These are phyloP conservation scores for Anguilla anguilla DNA, from an alignment of 2,797 vertebrate species.

Conservation along the genomic window DNA sequence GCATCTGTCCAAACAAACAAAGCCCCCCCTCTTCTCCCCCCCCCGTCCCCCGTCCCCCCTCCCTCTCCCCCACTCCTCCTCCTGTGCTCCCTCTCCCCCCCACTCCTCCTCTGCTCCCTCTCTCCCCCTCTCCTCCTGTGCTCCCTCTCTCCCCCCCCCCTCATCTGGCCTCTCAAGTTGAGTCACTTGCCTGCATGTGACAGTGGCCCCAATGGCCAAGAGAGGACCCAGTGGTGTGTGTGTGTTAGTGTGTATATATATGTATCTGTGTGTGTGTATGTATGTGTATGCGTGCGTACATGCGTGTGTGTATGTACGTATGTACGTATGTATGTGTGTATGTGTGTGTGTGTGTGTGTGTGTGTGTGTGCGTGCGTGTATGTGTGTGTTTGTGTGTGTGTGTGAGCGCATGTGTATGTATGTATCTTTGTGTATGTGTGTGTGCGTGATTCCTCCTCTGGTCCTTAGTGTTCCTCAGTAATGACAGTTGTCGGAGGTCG, in stretches of 20 bases:
- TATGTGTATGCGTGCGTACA: constrained; percentile 9
- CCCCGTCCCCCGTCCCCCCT: constrained; percentile 57
- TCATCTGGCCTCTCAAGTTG: constrained; percentile 59
- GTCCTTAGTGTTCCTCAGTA: constrained; percentile 65
- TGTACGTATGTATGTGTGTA: no score
- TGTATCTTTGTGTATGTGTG: constrained; percentile 16
- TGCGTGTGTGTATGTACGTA: no score
- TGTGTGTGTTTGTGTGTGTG: no score
- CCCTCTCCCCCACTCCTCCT: constrained; percentile 45
- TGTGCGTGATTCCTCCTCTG: constrained; percentile 40
- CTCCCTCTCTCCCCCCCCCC: constrained; percentile 46
- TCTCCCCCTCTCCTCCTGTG: constrained; percentile 58
- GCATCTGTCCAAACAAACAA: constrained; percentile 94
- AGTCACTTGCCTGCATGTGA: constrained; percentile 49
- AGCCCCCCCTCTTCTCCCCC: constrained; percentile 49
- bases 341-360: no score
- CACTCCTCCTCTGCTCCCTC: constrained; percentile 40
- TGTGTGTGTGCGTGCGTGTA: no score
- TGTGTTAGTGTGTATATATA: background rate
- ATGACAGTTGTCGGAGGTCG: constrained; percentile 76
- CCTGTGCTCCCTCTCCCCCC: constrained; percentile 47
- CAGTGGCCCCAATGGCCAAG: constrained; percentile 19
- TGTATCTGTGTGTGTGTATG: background rate
- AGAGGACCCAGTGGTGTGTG: constrained; percentile 31
- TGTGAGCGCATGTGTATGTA: no score